Evolutionary conservation across 2,888 invertebrate species (phyloP).

Genomic region (Macrostomum cliftonense): DNA sequence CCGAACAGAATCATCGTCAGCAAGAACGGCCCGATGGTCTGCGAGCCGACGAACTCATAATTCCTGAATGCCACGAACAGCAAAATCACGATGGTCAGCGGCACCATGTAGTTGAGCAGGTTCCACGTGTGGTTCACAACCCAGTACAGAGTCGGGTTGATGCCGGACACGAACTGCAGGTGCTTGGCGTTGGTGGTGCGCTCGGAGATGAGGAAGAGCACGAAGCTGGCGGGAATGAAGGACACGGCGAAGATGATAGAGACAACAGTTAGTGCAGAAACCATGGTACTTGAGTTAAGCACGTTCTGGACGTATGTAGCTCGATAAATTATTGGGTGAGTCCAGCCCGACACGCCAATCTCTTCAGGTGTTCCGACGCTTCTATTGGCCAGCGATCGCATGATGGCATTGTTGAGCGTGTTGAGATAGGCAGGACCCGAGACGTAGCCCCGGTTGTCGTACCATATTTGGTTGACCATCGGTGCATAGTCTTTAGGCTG

Average conservation of each 20-base stretch:
- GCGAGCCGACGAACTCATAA: slow-evolving; percentile 55
- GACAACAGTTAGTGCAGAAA: slow-evolving; percentile 25
- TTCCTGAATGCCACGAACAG: slow-evolving; percentile 58
- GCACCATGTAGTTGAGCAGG: slow-evolving; percentile 51
- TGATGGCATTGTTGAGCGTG: slow-evolving; percentile 42
- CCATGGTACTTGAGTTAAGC: background rate
- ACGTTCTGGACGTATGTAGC: slow-evolving; percentile 51
- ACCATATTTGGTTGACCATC: slow-evolving; percentile 49
- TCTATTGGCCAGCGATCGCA: slow-evolving; percentile 20
- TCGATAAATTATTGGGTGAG: slow-evolving; percentile 64
- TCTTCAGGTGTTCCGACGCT: slow-evolving; percentile 17
- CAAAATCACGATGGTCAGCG: slow-evolving; percentile 48
- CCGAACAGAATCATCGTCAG: slow-evolving; percentile 49
- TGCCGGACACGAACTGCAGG: slow-evolving; percentile 43
- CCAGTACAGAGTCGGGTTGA: slow-evolving; percentile 57
- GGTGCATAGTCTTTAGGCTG: no score
- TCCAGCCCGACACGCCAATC: slow-evolving; percentile 50
- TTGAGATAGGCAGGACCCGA: slow-evolving; percentile 56
- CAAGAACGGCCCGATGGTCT: slow-evolving; percentile 47
- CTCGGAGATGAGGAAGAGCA: slow-evolving; percentile 58
- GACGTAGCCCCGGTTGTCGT: slow-evolving; percentile 71
- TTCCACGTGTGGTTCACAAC: slow-evolving; percentile 54
- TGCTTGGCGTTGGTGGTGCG: slow-evolving; percentile 54
- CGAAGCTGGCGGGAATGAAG: slow-evolving; percentile 58
- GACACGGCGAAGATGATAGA: slow-evolving; percentile 45